A percentile compares a stretch with the other conserved stretches of the same genome.
These are phyloP conservation scores for Lophura nycthemera DNA, from an alignment of 2,113 vertebrate species.

Conservation along the genomic window DNA sequence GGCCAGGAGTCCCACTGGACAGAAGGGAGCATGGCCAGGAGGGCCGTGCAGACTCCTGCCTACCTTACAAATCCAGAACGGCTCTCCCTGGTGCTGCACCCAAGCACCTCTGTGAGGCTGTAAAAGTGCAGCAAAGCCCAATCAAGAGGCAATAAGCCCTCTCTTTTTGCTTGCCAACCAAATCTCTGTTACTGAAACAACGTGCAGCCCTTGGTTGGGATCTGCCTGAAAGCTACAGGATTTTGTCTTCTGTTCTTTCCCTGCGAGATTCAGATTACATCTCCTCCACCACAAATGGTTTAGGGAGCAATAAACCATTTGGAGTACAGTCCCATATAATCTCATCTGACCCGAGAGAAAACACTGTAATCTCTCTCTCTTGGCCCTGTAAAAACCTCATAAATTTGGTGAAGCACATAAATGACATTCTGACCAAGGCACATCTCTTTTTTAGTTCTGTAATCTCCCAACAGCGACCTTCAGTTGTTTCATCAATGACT, in stretches of 20 bases:
- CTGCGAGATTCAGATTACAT: neutral
- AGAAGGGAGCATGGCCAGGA: neutral
- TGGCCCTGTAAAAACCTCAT: constrained; percentile 28
- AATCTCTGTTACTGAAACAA: neutral
- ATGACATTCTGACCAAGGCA: neutral
- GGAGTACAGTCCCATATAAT: constrained; percentile 1
- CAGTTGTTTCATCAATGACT: neutral
- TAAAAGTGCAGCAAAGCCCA: neutral
- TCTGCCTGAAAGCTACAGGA: neutral
- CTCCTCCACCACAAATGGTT: neutral
- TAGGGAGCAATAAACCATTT: constrained; percentile 43
- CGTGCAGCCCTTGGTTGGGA: neutral
- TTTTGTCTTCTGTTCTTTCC: neutral
- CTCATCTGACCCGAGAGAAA: constrained; percentile 40
- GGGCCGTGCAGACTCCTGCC: neutral
- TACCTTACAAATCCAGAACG: neutral
- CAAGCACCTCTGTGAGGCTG: neutral
- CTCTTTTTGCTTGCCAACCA: neutral
- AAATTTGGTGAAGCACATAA: constrained; percentile 20
- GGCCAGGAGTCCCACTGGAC: no score
- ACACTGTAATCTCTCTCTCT: neutral
- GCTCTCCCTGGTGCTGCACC: neutral
- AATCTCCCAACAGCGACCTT: neutral
- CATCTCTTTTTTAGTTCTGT: neutral
- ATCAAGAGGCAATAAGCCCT: neutral